Conservation (phyloP, 2,888 invertebrate genomes). For the Cancer borealis region DNA sequence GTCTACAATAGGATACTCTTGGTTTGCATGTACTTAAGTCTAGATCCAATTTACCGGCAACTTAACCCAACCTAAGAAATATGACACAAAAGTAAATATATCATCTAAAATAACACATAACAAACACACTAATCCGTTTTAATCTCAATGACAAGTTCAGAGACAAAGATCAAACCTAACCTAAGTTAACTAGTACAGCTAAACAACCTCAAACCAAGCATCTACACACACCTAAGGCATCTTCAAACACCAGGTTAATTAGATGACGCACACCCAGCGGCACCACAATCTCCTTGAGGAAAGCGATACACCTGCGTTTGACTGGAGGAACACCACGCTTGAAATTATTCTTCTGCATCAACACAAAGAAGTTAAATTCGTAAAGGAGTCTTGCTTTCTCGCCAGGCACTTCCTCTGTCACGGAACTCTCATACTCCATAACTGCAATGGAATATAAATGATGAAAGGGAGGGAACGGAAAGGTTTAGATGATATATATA, state of each 20-base stretch:
- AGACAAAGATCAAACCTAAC: too few relatives aligned
- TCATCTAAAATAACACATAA: background rate
- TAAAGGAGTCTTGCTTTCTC: background rate
- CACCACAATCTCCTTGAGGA: background rate
- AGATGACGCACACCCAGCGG: background rate
- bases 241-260: background rate
- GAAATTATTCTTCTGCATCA: background rate
- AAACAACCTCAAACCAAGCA: too few relatives aligned
- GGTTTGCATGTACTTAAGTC: too few relatives aligned
- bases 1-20: background rate
- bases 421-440: background rate
- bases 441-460: background rate
- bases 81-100: too few relatives aligned
- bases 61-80: too few relatives aligned
- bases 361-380: background rate
- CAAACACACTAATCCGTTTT: too few relatives aligned
- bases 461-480: background rate
- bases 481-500: too few relatives aligned
- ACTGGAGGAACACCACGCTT: background rate
- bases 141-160: too few relatives aligned
- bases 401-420: background rate
- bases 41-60: too few relatives aligned
- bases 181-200: too few relatives aligned
- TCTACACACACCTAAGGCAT: too few relatives aligned
- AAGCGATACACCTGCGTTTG: background rate